A percentile compares a stretch with the other conserved stretches of the same genome.
Conservation (phyloP, 2,797 vertebrate species). For the Sandelia bainsii region DNA sequence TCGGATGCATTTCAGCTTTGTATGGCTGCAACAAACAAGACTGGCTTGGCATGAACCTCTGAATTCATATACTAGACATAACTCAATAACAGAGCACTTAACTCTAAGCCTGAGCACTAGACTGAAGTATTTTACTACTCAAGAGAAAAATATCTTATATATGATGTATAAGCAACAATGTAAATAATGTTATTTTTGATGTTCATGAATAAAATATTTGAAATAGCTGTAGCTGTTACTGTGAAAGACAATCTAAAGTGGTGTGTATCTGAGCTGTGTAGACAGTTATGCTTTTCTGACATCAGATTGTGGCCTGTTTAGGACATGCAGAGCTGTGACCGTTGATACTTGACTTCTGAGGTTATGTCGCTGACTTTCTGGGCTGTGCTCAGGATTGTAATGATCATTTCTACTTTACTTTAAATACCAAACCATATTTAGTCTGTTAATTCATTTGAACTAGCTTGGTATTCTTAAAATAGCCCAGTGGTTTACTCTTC, state of each 20-base stretch:
- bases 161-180: conserved; percentile 73
- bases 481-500: not conserved
- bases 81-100: conserved; percentile 66
- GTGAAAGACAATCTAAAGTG: conserved; percentile 84
- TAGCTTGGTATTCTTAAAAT: conserved; percentile 17
- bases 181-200: conserved; percentile 85
- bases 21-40: conserved; percentile 57
- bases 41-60: conserved; percentile 72
- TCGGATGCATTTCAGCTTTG: conserved; percentile 59
- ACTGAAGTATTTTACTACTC: conserved; percentile 77
- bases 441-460: conserved; percentile 12
- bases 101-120: conserved; percentile 64
- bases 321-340: conserved; percentile 30
- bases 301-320: conserved; percentile 27
- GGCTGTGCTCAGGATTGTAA: conserved; percentile 50
- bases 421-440: conserved; percentile 1
- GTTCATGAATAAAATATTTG: conserved; percentile 76
- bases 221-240: conserved; percentile 77
- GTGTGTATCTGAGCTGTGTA: conserved; percentile 53
- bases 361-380: conserved; percentile 41
- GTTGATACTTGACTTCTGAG: conserved; percentile 30
- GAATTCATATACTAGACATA: conserved; percentile 51
- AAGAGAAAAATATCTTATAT: conserved; percentile 68
- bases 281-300: conserved; percentile 43
- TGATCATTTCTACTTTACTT: conserved; percentile 26